Evolutionary conservation across 2,797 vertebrate species (phyloP).

Genomic region (Anguilla pacifica): DNA sequence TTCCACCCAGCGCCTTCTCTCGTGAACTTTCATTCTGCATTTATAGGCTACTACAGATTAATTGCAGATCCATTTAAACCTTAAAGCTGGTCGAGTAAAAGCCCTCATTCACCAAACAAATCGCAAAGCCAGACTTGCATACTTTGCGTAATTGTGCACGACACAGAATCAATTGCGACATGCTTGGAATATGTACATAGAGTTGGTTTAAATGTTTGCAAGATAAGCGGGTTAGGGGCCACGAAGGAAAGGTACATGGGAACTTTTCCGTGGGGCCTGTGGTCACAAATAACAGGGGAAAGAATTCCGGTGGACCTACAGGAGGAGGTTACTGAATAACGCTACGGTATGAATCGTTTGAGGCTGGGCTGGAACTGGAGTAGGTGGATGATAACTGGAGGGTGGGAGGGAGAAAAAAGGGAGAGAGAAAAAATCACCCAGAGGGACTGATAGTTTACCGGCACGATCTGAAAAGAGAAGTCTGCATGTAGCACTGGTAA

Average conservation of each 20-base stretch:
- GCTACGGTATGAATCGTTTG: neutral
- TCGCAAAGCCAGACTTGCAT: neutral
- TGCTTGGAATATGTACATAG: neutral
- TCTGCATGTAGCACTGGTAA: neutral
- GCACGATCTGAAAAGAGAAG: neutral
- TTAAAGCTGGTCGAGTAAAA: neutral
- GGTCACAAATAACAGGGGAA: too few species aligned
- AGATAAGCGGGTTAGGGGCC: conserved; percentile 1
- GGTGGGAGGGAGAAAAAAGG: neutral
- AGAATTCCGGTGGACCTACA: neutral
- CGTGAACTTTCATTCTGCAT: neutral
- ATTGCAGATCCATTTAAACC: neutral
- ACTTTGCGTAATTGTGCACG: neutral
- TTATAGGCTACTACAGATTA: neutral
- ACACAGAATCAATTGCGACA: neutral
- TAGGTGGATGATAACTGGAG: conserved; percentile 14
- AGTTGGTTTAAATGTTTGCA: neutral
- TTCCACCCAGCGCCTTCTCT: neutral
- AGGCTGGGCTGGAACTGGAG: conserved; percentile 16
- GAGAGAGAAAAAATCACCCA: neutral
- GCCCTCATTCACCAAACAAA: neutral
- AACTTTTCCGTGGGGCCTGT: neutral
- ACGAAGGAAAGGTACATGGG: neutral
- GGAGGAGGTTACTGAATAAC: neutral
- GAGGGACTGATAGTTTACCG: neutral